These are phyloP conservation scores for Periplaneta americana DNA, from an alignment of 1,140 invertebrate genomes.

Conservation along the genomic window DNA sequence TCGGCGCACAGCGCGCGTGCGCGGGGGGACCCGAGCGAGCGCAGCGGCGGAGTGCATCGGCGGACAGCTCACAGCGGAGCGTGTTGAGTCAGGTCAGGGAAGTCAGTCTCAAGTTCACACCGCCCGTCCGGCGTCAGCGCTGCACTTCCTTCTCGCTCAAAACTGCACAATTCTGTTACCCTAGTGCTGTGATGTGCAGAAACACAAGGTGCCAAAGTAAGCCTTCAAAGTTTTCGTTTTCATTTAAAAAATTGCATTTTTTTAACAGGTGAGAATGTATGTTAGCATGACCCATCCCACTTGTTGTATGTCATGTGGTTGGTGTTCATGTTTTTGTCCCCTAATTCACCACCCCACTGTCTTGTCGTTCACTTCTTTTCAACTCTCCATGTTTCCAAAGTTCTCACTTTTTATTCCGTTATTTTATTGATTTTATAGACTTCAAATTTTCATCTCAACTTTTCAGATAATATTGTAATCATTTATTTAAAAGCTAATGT, in stretches of 20 bases:
- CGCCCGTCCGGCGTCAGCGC: background rate
- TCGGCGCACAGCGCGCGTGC: background rate
- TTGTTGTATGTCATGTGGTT: background rate
- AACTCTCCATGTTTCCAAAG: too few species aligned
- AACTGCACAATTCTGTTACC: background rate
- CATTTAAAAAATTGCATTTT: too few species aligned
- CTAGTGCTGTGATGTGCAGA: background rate
- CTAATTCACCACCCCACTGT: background rate
- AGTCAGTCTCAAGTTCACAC: background rate
- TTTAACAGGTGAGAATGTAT: background rate
- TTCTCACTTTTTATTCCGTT: too few species aligned
- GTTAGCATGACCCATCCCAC: background rate
- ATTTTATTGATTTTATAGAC: too few species aligned
- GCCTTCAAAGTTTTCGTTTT: too few species aligned
- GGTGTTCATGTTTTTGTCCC: background rate
- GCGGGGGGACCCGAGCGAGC: background rate
- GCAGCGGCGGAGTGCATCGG: background rate
- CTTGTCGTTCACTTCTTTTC: background rate
- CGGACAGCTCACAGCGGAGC: background rate
- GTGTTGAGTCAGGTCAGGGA: background rate
- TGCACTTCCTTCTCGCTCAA: background rate
- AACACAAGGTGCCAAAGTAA: background rate
- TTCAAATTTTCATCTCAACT: too few species aligned
- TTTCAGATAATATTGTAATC: too few species aligned
- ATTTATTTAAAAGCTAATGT: too few species aligned